phyloP scores from a whole-genome alignment of 1,140 invertebrate genomes.

The Cotesia chilonis region DNA sequence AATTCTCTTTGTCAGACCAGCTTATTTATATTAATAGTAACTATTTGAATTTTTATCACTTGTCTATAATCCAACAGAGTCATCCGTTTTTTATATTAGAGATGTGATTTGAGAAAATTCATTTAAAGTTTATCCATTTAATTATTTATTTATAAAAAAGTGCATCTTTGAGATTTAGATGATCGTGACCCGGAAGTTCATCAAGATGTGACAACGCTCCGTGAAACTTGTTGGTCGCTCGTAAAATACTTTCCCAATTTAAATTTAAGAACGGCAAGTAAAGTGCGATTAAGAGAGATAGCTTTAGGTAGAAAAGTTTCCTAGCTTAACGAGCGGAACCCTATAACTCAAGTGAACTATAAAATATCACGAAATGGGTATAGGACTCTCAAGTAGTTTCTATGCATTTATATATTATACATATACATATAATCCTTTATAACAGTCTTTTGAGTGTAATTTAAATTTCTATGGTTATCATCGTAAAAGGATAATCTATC shows the following conservation, averaged over 20 bases:
- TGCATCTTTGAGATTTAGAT: slow-evolving; percentile 48
- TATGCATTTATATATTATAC: slow-evolving; percentile 20
- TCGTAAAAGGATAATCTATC: too few species aligned
- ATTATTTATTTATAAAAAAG: too few species aligned
- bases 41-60: too few species aligned
- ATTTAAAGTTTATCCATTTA: too few species aligned
- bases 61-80: too few species aligned
- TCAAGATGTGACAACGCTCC: slow-evolving; percentile 67
- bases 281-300: slow-evolving; percentile 24
- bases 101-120: too few species aligned
- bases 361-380: slow-evolving; percentile 59
- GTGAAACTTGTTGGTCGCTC: slow-evolving; percentile 61
- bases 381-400: slow-evolving; percentile 31
- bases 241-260: slow-evolving; percentile 69
- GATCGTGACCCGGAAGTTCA: slow-evolving; percentile 66
- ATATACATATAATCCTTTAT: background rate
- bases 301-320: slow-evolving; percentile 28
- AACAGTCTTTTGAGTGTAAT: too few species aligned
- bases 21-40: too few species aligned
- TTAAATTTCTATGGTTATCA: too few species aligned
- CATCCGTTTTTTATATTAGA: too few species aligned
- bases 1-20: too few species aligned
- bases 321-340: slow-evolving; percentile 63
- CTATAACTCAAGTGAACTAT: slow-evolving; percentile 57
- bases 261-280: slow-evolving; percentile 56